phyloP scores from a whole-genome alignment of 2,888 invertebrate species.

The Acleris sparsana region DNA sequence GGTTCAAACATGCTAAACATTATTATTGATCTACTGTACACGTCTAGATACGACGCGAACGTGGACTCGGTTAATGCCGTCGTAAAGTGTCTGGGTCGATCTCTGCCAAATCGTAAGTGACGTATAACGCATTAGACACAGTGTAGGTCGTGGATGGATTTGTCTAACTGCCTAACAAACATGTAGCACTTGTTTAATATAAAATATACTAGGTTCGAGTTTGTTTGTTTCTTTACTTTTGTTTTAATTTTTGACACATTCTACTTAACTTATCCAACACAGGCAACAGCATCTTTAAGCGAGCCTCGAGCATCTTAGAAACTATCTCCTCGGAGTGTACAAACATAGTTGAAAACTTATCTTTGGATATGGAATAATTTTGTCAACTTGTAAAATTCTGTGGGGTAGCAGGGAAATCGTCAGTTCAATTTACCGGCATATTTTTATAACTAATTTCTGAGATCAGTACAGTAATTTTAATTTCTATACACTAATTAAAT shows the following conservation, averaged over 20 bases:
- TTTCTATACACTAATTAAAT: too few species aligned
- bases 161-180: neutral
- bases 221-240: neutral
- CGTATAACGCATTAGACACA: slow-evolving; percentile 11
- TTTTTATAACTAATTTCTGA: too few species aligned
- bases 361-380: too few species aligned
- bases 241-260: neutral
- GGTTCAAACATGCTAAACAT: neutral
- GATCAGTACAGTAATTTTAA: too few species aligned
- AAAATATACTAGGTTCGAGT: neutral
- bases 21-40: slow-evolving; percentile 3
- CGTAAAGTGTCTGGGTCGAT: slow-evolving; percentile 42
- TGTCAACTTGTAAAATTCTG: too few species aligned
- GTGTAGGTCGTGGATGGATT: slow-evolving; percentile 25
- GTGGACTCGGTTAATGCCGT: slow-evolving; percentile 41
- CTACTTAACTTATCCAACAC: too few species aligned
- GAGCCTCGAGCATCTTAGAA: too few species aligned
- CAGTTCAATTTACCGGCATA: too few species aligned
- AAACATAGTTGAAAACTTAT: too few species aligned
- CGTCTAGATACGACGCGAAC: slow-evolving; percentile 10
- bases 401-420: too few species aligned
- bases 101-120: slow-evolving; percentile 33
- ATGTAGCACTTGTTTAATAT: neutral
- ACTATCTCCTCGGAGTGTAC: too few species aligned
- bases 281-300: too few species aligned